Conservation (phyloP, 2,888 invertebrate genomes). For the Drosophila histrio region DNA sequence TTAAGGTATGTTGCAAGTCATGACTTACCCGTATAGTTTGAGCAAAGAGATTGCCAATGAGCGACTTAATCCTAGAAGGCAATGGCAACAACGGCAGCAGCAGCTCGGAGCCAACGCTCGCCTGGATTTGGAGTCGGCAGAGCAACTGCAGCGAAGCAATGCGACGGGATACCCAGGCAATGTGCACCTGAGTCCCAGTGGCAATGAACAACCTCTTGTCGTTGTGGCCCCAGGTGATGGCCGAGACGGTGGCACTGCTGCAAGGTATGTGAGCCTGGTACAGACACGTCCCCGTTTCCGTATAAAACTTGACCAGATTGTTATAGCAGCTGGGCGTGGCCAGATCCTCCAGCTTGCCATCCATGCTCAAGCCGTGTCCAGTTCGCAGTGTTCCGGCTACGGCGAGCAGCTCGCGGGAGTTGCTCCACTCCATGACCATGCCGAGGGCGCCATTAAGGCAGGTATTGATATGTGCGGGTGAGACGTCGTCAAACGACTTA, state of each 20-base stretch:
- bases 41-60: slow-evolving; percentile 93
- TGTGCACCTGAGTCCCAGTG: slow-evolving; percentile 95
- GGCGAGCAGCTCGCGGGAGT: slow-evolving; percentile 95
- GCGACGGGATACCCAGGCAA: slow-evolving; percentile 95
- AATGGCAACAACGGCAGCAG: slow-evolving; percentile 92
- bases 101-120: slow-evolving; percentile 89
- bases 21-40: slow-evolving; percentile 94
- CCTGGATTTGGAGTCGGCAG: slow-evolving; percentile 92
- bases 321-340: slow-evolving; percentile 86
- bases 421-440: slow-evolving; percentile 97
- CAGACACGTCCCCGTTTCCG: slow-evolving; percentile 91
- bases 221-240: slow-evolving; percentile 99
- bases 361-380: slow-evolving; percentile 41
- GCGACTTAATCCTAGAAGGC: slow-evolving; percentile 93
- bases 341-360: slow-evolving; percentile 75
- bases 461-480: slow-evolving; percentile 93
- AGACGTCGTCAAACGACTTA: slow-evolving; percentile 96
- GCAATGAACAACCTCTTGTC: slow-evolving; percentile 97
- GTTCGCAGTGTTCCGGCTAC: slow-evolving; percentile 91
- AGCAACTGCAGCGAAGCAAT: slow-evolving; percentile 96
- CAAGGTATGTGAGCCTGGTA: slow-evolving; percentile 92
- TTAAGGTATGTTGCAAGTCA: too few relatives aligned
- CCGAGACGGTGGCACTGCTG: slow-evolving; percentile 91
- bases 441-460: slow-evolving; percentile 89
- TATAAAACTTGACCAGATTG: slow-evolving; percentile 96